Evolutionary conservation across 2,888 invertebrate genomes (phyloP).

Genomic region (Lampropteryx suffumata): DNA sequence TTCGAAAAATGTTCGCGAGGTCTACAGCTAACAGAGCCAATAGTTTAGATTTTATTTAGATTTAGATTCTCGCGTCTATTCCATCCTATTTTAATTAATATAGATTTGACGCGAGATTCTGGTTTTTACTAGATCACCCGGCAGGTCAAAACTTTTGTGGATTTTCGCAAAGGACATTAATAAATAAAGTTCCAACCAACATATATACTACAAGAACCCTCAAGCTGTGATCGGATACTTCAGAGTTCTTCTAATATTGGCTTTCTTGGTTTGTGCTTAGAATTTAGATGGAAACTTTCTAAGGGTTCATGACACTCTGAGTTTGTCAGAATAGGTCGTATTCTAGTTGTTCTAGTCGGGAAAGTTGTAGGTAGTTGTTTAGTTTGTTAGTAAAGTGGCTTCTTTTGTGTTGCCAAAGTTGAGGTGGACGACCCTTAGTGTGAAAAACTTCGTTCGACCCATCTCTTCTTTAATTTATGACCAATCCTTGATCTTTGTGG

Average conservation of each 20-base stretch:
- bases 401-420: slow-evolving; percentile 12
- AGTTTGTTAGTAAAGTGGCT: slow-evolving; percentile 4
- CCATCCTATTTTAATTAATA: too few relatives aligned
- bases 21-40: too few relatives aligned
- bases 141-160: too few relatives aligned
- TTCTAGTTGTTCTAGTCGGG: slow-evolving; percentile 10
- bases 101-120: too few relatives aligned
- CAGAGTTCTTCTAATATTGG: slow-evolving; percentile 8
- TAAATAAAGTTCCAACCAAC: too few relatives aligned
- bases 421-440: slow-evolving; percentile 3
- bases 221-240: background rate
- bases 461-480: slow-evolving; percentile 15
- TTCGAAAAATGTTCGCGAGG: too few relatives aligned
- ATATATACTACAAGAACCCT: too few relatives aligned
- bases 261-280: slow-evolving; percentile 19
- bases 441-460: slow-evolving; percentile 9
- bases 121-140: too few relatives aligned
- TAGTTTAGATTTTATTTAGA: too few relatives aligned
- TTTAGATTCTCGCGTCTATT: too few relatives aligned
- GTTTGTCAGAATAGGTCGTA: slow-evolving; percentile 12
- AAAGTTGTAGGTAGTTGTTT: slow-evolving; percentile 7
- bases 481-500: background rate
- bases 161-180: too few relatives aligned
- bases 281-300: slow-evolving; percentile 23
- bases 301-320: slow-evolving; percentile 22